Evolutionary conservation across 2,797 vertebrate species (phyloP).

Genomic region (Poeciliopsis gracilis): DNA sequence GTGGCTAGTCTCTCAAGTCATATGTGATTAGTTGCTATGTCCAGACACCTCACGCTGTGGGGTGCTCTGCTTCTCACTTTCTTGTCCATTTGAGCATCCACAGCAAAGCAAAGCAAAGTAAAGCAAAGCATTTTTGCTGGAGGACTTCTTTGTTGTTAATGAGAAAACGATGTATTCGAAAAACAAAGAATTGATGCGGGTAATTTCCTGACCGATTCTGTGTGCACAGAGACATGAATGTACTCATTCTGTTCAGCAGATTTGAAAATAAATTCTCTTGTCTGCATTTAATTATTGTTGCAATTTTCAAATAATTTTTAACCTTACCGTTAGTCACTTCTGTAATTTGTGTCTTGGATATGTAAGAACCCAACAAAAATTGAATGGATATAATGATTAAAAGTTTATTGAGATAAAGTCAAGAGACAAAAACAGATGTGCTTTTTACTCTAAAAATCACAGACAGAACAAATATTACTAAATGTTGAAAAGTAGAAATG

Average conservation of each 20-base stretch:
- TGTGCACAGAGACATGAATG: neutral
- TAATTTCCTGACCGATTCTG: neutral
- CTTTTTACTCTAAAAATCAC: neutral
- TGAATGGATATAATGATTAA: neutral
- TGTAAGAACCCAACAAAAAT: neutral
- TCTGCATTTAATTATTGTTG: neutral
- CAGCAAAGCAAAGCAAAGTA: conserved; percentile 49
- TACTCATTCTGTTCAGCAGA: neutral
- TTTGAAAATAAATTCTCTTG: neutral
- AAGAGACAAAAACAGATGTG: neutral
- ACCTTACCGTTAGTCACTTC: too few relatives aligned
- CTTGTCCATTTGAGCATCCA: conserved; percentile 40
- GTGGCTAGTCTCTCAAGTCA: conserved; percentile 54
- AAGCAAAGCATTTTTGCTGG: conserved; percentile 24
- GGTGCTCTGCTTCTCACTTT: conserved; percentile 15
- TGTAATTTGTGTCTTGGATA: neutral
- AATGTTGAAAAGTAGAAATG: neutral
- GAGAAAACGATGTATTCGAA: neutral
- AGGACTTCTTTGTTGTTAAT: conserved; percentile 43
- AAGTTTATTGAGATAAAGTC: too few relatives aligned
- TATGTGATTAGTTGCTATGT: conserved; percentile 56
- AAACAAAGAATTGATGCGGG: neutral
- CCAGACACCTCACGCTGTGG: conserved; percentile 41
- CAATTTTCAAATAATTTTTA: neutral
- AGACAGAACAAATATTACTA: neutral